Evolutionary conservation across 1,140 invertebrate genomes (phyloP).

Genomic region (Hyphantria cunea): DNA sequence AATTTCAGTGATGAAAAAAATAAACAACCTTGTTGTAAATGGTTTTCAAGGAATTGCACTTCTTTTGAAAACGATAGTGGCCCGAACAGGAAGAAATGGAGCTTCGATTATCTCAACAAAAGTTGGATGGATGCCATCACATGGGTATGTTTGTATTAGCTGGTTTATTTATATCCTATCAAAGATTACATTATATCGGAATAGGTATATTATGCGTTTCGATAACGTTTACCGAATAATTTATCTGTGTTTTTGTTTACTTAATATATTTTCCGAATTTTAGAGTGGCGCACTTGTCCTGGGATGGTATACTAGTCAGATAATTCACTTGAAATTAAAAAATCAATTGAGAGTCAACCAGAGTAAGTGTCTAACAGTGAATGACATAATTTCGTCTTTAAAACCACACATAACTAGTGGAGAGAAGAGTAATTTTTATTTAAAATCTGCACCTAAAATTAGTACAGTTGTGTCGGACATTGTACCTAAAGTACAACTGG

Average conservation of each 20-base stretch:
- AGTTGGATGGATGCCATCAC: constrained; percentile 79
- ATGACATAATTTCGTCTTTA: constrained; percentile 41
- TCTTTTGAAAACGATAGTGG: constrained; percentile 51
- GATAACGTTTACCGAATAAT: too few species aligned
- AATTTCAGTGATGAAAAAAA: constrained; percentile 57
- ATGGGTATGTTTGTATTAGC: constrained; percentile 59
- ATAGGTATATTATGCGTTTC: too few species aligned
- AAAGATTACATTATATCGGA: too few species aligned
- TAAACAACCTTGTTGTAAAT: constrained; percentile 28
- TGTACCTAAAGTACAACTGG: constrained; percentile 54
- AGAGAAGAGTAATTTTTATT: constrained; percentile 38
- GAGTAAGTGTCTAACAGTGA: constrained; percentile 34
- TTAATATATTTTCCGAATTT: constrained; percentile 34
- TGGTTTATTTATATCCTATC: constrained; percentile 17
- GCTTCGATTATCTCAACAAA: constrained; percentile 66
- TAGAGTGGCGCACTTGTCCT: constrained; percentile 78
- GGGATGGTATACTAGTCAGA: constrained; percentile 78
- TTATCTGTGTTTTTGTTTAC: too few species aligned
- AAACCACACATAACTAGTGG: constrained; percentile 42
- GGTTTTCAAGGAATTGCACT: constrained; percentile 61
- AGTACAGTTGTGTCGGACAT: constrained; percentile 41
- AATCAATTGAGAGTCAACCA: constrained; percentile 38
- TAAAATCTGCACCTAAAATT: constrained; percentile 41
- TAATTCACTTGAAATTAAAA: constrained; percentile 68
- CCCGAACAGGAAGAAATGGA: constrained; percentile 66